Percentiles rank a stretch among this genome's conserved stretches.
phyloP scores from a whole-genome alignment of 2,113 vertebrate species.

The Aldabrachelys gigantea region DNA sequence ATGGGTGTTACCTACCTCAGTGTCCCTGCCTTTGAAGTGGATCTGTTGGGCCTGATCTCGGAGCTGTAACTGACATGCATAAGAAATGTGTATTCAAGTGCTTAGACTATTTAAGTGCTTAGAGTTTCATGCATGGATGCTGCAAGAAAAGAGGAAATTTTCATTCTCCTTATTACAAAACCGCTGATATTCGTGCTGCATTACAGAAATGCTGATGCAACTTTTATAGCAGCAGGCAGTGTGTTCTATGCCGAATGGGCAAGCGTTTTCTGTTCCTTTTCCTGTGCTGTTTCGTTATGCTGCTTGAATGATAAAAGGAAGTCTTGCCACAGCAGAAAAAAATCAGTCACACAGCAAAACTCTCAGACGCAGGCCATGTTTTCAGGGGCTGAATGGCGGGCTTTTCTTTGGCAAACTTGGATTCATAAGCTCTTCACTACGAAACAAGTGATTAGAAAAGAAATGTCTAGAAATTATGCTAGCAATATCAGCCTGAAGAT shows the following conservation, averaged over 20 bases:
- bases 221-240: background rate
- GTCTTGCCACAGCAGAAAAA: background rate
- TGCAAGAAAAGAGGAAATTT: background rate
- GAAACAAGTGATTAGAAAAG: no score
- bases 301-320: background rate
- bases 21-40: background rate
- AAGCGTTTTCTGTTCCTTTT: background rate
- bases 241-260: no score
- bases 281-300: background rate
- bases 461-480: background rate
- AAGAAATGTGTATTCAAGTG: background rate
- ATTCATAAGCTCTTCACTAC: background rate
- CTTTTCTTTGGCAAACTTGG: background rate
- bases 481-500: background rate
- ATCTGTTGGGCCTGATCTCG: background rate
- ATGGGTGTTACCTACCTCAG: no score
- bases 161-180: background rate
- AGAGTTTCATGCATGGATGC: background rate
- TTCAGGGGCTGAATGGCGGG: background rate
- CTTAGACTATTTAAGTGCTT: background rate
- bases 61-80: background rate
- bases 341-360: background rate
- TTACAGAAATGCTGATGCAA: background rate
- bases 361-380: background rate
- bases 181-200: background rate